These are phyloP conservation scores for Typhlomys cinereus DNA, from an alignment of 2,113 vertebrate genomes.

Conservation along the genomic window DNA sequence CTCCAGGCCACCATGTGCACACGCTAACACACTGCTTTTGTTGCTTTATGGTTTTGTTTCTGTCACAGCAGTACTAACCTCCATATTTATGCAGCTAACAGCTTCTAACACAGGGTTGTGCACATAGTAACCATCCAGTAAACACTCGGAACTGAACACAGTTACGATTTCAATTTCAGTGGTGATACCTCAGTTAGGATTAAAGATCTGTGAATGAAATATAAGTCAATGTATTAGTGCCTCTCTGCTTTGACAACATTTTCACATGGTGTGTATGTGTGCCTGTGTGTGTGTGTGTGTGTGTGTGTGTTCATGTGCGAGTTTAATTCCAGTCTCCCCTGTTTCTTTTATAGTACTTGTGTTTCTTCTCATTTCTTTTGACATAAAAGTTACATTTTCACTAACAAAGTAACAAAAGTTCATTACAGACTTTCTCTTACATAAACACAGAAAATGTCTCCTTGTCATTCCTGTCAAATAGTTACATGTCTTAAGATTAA, in stretches of 20 bases:
- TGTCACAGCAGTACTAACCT: neutral
- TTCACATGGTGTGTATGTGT: neutral
- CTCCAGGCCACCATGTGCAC: neutral
- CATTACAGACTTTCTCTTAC: neutral
- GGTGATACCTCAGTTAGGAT: neutral
- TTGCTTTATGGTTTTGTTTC: neutral
- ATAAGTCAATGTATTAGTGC: neutral
- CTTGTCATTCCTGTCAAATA: neutral
- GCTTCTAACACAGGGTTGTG: neutral
- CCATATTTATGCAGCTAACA: neutral
- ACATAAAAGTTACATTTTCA: conserved; percentile 7
- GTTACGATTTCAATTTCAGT: neutral
- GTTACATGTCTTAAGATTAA: neutral
- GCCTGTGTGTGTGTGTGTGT: neutral
- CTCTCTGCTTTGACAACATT: neutral
- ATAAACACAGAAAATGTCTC: neutral
- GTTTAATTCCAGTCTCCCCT: neutral
- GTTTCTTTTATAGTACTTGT: neutral
- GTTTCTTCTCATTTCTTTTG: neutral
- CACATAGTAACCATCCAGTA: neutral
- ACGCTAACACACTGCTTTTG: neutral
- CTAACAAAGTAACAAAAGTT: neutral
- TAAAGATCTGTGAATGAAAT: conserved; percentile 34
- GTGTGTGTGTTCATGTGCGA: neutral
- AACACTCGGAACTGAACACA: neutral